Conservation (phyloP, 1,140 invertebrate genomes). For the Mamestra configurata region DNA sequence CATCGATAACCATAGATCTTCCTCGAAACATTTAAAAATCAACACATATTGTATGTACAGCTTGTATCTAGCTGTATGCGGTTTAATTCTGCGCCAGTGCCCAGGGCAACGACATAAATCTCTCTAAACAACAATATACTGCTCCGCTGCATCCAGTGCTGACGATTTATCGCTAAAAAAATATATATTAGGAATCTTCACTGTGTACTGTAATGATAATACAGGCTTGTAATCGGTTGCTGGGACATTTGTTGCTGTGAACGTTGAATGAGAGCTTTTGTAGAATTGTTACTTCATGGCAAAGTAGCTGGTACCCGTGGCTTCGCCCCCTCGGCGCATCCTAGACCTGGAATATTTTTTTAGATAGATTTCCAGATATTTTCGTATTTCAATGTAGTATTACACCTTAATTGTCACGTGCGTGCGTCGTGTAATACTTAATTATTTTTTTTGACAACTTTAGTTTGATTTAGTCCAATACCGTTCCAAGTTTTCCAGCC, state of each 20-base stretch:
- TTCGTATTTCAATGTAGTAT: too few relatives aligned
- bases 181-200: slow-evolving; percentile 26
- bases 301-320: too few relatives aligned
- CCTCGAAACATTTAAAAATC: neutral
- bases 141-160: slow-evolving; percentile 20
- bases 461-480: too few relatives aligned
- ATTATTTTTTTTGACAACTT: too few relatives aligned
- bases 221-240: neutral
- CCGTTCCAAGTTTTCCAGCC: too few relatives aligned
- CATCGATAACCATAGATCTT: neutral
- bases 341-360: too few relatives aligned
- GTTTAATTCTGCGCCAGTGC: slow-evolving; percentile 39
- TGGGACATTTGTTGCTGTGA: neutral
- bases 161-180: slow-evolving; percentile 27
- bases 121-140: slow-evolving; percentile 44
- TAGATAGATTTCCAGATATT: too few relatives aligned
- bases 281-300: neutral
- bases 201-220: neutral
- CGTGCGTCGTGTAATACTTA: too few relatives aligned
- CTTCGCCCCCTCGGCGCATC: too few relatives aligned
- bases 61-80: neutral
- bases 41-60: neutral
- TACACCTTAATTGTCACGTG: too few relatives aligned
- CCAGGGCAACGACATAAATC: slow-evolving; percentile 37
- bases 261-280: neutral